Evolutionary conservation across 1,140 invertebrate species (phyloP).

Genomic region (Dendrolimus punctatus): DNA sequence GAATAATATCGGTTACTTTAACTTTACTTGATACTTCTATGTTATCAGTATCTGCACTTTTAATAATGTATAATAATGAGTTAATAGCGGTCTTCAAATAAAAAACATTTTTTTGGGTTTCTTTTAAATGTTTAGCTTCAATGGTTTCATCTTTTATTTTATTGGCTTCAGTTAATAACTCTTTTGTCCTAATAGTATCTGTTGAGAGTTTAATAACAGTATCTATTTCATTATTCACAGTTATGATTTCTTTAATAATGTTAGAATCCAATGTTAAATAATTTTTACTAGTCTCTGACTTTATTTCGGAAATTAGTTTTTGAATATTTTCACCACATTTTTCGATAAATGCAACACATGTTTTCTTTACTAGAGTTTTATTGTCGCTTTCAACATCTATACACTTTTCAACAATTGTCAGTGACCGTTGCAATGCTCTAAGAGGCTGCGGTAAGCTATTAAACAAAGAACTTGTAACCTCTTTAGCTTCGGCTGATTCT

Average conservation of each 20-base stretch:
- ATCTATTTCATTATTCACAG: conserved; percentile 63
- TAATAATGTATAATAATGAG: conserved; percentile 42
- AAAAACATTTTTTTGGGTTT: conserved; percentile 65
- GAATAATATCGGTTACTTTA: conserved; percentile 43
- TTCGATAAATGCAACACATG: conserved; percentile 75
- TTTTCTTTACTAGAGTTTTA: conserved; percentile 76
- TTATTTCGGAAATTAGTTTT: conserved; percentile 36
- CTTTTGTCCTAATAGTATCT: conserved; percentile 67
- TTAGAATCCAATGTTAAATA: conserved; percentile 27
- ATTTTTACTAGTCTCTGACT: conserved; percentile 21
- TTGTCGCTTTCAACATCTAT: conserved; percentile 77
- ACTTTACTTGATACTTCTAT: conserved; percentile 23
- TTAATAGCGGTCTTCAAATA: conserved; percentile 57
- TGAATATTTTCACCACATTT: conserved; percentile 71
- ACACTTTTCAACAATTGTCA: conserved; percentile 79
- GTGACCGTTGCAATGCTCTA: conserved; percentile 74
- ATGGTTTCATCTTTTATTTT: conserved; percentile 65
- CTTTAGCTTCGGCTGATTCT: conserved; percentile 48
- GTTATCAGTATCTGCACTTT: conserved; percentile 34
- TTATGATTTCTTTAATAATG: conserved; percentile 45
- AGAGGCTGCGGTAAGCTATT: conserved; percentile 74
- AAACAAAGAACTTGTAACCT: conserved; percentile 66
- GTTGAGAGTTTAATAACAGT: conserved; percentile 67
- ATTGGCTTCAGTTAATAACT: conserved; percentile 63
- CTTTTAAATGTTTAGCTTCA: conserved; percentile 65